These are phyloP conservation scores for Hirundichthys speculiger DNA, from an alignment of 2,113 vertebrate species.

Conservation along the genomic window DNA sequence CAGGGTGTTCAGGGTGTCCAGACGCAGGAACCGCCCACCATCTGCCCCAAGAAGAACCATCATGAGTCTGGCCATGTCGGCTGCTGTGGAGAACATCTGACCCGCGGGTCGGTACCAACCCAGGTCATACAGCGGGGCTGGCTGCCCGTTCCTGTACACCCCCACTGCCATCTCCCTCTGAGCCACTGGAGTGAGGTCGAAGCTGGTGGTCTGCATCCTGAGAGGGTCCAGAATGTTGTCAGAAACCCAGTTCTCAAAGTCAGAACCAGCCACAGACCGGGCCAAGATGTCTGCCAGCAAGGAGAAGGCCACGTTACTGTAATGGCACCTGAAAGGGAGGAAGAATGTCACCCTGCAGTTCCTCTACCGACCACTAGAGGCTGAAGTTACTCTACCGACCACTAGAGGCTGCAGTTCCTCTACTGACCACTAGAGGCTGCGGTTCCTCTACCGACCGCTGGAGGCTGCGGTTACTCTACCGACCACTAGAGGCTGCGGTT, in stretches of 20 bases:
- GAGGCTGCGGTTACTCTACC: too few relatives aligned
- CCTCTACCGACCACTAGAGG: too few relatives aligned
- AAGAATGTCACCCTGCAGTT: constrained; percentile 1
- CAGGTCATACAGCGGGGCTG: constrained; percentile 87
- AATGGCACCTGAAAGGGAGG: constrained; percentile 87
- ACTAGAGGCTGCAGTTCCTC: too few relatives aligned
- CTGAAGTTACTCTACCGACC: too few relatives aligned
- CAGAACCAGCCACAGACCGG: constrained; percentile 71
- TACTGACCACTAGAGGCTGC: too few relatives aligned
- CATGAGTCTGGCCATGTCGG: constrained; percentile 89
- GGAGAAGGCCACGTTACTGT: constrained; percentile 93
- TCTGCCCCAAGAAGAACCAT: constrained; percentile 84
- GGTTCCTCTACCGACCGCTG: too few relatives aligned
- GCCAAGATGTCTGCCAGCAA: constrained; percentile 88
- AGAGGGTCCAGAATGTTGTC: constrained; percentile 86
- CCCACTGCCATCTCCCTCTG: constrained; percentile 85
- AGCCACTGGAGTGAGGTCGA: constrained; percentile 79
- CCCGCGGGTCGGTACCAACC: constrained; percentile 94
- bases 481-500: too few relatives aligned
- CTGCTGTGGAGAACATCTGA: constrained; percentile 92
- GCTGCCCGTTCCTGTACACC: constrained; percentile 84
- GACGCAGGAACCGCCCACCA: constrained; percentile 74
- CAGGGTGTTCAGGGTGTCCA: constrained; percentile 87
- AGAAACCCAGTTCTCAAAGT: constrained; percentile 89
- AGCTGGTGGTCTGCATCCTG: constrained; percentile 90